Conservation (phyloP, 2,113 vertebrate genomes). For the Gracilinanus agilis region DNA sequence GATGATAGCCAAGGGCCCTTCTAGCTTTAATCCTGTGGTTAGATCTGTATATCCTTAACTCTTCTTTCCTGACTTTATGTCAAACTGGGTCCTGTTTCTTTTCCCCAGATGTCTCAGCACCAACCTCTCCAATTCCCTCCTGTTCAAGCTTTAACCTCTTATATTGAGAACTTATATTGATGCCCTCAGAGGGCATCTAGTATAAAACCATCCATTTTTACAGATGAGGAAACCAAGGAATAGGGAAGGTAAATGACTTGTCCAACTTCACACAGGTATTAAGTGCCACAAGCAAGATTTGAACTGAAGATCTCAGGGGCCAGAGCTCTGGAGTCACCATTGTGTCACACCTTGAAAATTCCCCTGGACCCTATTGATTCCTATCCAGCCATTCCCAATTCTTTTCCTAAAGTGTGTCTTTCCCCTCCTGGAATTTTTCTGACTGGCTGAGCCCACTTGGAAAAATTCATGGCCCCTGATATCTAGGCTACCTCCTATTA, state of each 20-base stretch:
- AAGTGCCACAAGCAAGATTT: neutral
- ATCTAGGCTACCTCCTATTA: neutral
- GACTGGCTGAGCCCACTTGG: conserved; percentile 7
- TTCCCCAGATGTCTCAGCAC: neutral
- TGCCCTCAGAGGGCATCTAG: neutral
- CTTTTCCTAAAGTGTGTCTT: conserved; percentile 32
- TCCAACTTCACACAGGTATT: neutral
- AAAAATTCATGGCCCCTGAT: conserved; percentile 17
- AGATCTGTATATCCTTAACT: neutral
- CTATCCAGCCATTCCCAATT: neutral
- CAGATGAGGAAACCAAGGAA: neutral
- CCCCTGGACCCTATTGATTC: neutral
- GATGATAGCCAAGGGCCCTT: neutral
- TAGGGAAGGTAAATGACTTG: neutral
- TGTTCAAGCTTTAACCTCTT: neutral
- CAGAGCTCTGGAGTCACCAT: neutral
- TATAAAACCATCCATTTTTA: neutral
- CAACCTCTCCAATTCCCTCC: neutral
- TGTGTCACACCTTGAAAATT: neutral
- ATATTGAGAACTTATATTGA: neutral
- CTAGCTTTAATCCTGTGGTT: neutral
- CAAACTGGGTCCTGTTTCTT: neutral
- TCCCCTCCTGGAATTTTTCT: neutral
- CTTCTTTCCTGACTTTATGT: neutral
- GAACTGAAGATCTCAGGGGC: neutral